A percentile compares a stretch with the other conserved stretches of the same genome.
These are phyloP conservation scores for Agapornis canus DNA, from an alignment of 2,797 vertebrate species.

Conservation along the genomic window DNA sequence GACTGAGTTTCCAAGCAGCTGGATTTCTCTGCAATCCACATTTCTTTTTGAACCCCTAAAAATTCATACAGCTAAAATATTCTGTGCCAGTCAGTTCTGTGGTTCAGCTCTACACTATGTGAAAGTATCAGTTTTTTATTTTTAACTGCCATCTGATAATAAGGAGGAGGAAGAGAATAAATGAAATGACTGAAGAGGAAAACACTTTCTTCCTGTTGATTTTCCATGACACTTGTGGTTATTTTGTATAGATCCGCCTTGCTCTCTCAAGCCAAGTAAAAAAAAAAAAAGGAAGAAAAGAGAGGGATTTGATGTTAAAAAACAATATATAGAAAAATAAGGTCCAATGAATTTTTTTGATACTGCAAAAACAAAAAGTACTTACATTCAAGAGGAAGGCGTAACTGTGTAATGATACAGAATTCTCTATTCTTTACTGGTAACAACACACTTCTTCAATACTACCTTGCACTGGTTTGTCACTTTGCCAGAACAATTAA, in stretches of 20 bases:
- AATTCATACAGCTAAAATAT: background rate
- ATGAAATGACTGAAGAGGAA: background rate
- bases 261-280: background rate
- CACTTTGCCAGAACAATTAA: background rate
- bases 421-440: background rate
- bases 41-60: background rate
- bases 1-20: background rate
- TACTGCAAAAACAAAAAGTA: background rate
- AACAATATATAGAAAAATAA: background rate
- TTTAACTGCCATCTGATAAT: background rate
- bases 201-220: slow-evolving; percentile 6
- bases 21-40: background rate
- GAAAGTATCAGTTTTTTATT: background rate
- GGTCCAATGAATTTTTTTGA: background rate
- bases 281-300: no score
- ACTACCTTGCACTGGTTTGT: background rate
- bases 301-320: background rate
- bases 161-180: background rate
- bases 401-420: background rate
- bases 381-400: background rate
- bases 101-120: background rate
- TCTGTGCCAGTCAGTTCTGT: background rate
- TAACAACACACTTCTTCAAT: background rate
- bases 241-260: background rate
- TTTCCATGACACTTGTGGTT: background rate